A percentile compares a stretch with the other conserved stretches of the same genome.
These are phyloP conservation scores for Sorex fumeus DNA, from an alignment of 2,113 vertebrate genomes.

Conservation along the genomic window DNA sequence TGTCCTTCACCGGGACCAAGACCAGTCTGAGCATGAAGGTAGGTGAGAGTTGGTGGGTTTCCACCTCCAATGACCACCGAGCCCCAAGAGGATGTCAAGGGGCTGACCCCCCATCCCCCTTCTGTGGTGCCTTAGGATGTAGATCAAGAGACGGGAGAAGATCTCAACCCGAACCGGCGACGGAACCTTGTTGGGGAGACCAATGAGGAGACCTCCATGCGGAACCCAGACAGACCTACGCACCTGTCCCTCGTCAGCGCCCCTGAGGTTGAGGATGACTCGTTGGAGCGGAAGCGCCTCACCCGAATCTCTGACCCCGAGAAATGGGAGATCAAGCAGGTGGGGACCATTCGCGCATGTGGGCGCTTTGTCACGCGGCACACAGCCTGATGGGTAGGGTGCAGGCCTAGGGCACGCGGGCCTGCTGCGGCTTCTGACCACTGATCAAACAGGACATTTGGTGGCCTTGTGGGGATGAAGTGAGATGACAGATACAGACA, in stretches of 20 bases:
- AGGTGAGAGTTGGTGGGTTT: not conserved
- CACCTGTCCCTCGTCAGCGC: conserved; percentile 95
- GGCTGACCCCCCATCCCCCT: not conserved
- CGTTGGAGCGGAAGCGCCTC: conserved; percentile 96
- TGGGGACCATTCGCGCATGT: conserved; percentile 62
- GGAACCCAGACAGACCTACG: conserved; percentile 97
- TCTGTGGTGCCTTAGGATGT: conserved; percentile 92
- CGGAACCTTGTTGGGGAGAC: conserved; percentile 94
- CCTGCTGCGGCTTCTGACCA: no score
- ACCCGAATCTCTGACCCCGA: conserved; percentile 98
- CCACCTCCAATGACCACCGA: not conserved
- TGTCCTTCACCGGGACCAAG: conserved; percentile 99
- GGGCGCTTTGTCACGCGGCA: not conserved
- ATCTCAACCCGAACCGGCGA: conserved; percentile 96
- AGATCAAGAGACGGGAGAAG: conserved; percentile 98
- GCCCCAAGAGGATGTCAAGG: not conserved
- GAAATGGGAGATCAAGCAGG: conserved; percentile 99
- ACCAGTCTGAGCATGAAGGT: conserved; percentile 99
- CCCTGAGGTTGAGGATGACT: conserved; percentile 97
- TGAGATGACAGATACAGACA: not conserved
- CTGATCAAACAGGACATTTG: not conserved
- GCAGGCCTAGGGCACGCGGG: no score
- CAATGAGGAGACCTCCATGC: conserved; percentile 94
- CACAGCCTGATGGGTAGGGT: not conserved
- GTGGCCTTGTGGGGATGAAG: not conserved